These are phyloP conservation scores for Tenualosa ilisha DNA, from an alignment of 2,797 vertebrate species.

Conservation along the genomic window DNA sequence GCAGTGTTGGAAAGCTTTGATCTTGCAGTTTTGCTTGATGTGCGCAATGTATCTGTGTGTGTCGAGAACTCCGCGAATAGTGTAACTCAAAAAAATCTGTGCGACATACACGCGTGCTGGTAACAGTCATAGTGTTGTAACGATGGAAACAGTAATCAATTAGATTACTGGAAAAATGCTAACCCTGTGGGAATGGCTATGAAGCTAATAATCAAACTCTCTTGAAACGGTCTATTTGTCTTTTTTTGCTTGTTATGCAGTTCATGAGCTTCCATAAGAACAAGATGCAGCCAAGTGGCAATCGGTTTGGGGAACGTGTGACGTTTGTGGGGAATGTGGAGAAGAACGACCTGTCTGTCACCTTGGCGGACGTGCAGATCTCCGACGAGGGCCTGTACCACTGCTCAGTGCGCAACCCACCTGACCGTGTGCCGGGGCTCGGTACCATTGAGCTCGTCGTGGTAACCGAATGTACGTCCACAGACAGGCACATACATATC, in stretches of 20 bases:
- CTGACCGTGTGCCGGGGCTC: conserved; percentile 85
- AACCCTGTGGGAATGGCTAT: no score
- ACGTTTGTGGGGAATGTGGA: conserved; percentile 88
- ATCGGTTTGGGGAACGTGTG: conserved; percentile 85
- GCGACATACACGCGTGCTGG: no score
- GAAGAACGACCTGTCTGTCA: conserved; percentile 91
- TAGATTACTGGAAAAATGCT: no score
- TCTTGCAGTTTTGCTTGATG: no score
- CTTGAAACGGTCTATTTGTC: not conserved
- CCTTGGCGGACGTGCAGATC: conserved; percentile 83
- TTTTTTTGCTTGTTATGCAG: conserved; percentile 58
- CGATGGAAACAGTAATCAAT: no score
- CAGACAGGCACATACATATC: not conserved
- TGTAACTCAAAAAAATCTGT: no score
- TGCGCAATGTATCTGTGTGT: no score
- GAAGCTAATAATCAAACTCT: no score
- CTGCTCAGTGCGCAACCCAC: conserved; percentile 92
- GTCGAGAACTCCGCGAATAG: no score
- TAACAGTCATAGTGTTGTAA: no score
- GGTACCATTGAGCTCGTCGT: conserved; percentile 83
- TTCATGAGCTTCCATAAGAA: conserved; percentile 85
- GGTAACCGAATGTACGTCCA: conserved; percentile 85
- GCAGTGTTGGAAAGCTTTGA: no score
- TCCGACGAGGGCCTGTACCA: conserved; percentile 87
- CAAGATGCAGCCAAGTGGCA: conserved; percentile 80